Percentiles rank a stretch among this genome's conserved stretches.
Evolutionary conservation across 2,113 vertebrate species (phyloP).

Genomic region (Bufo bufo): DNA sequence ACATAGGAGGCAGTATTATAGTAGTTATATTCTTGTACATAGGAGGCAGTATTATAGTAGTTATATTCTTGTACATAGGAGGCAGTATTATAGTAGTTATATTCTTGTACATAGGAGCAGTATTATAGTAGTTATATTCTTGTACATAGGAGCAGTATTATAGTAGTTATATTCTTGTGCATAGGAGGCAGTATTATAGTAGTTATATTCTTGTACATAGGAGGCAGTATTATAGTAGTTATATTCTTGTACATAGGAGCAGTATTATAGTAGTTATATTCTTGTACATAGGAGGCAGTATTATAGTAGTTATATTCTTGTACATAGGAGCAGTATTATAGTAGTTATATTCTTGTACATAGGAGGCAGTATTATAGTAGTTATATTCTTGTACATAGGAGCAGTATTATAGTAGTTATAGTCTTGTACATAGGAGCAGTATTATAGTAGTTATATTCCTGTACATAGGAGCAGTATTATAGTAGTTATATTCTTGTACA

Average conservation of each 20-base stretch:
- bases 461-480: background rate
- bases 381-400: conserved; percentile 4
- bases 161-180: background rate
- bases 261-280: conserved; percentile 17
- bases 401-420: conserved; percentile 5
- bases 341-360: conserved; percentile 4
- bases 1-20: background rate
- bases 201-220: conserved; percentile 1
- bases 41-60: background rate
- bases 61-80: background rate
- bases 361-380: conserved; percentile 1
- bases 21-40: conserved; percentile 6
- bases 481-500: background rate
- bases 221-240: conserved; percentile 2
- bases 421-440: background rate
- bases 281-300: background rate
- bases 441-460: conserved; percentile 10
- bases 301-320: background rate
- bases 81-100: background rate
- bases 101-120: background rate
- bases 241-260: background rate
- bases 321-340: background rate
- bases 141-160: background rate
- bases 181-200: background rate
- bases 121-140: conserved; percentile 2